Evolutionary conservation across 2,888 invertebrate species (phyloP), one percentile per base, ranked within the genome.

Genomic region (Myathropa florea): DNA sequence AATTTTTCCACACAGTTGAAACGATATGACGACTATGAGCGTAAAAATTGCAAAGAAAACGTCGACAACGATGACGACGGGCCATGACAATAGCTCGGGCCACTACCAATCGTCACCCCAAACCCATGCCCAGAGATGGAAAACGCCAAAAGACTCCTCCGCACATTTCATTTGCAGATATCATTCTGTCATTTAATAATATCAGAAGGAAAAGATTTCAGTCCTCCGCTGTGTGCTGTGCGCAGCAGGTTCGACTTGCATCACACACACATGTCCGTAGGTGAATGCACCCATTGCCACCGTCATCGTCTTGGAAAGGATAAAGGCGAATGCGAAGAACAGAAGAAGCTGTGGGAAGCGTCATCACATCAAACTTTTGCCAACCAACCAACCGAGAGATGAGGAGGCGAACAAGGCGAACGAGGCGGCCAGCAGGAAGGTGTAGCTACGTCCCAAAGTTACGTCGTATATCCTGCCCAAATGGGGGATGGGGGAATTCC

Each of bases 91-190:
- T 28, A 53, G 60, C 28, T 26, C n/a, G 46, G 18, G 46, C 46
- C 18, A 46, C 46, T 18, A 18, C 18, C 46, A 46, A 18, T 46
- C 46, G 46, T 7, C 46, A 46, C 46, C 46, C 46, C n/a, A 6
- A 46, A 39, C n/a, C n/a, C n/a, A n/a, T n/a, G n/a, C n/a, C 39
- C 3, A 14, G 46, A 18, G 46, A 46, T 6, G 18, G 46, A 85
- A 85, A 73, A 73, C 63, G 59, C 63, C 59, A 83, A 77, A 76
- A 57, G 83, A 79, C 68, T 81, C n/a, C 39, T 46, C 18, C 7
- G 64, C 59, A 85, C 88, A 91, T 91, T 91, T 91, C 91, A 91
- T 91, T 91, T 90, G 91, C 90, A 91, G 92, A 91, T 91, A 91
- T 91, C 84, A 88, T 91, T 90, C 91, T 91, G 92, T 90, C 91